Percentiles rank a stretch among this genome's conserved stretches.
phyloP scores from a whole-genome alignment of 2,888 invertebrate genomes.

The Microctonus hyperodae region DNA sequence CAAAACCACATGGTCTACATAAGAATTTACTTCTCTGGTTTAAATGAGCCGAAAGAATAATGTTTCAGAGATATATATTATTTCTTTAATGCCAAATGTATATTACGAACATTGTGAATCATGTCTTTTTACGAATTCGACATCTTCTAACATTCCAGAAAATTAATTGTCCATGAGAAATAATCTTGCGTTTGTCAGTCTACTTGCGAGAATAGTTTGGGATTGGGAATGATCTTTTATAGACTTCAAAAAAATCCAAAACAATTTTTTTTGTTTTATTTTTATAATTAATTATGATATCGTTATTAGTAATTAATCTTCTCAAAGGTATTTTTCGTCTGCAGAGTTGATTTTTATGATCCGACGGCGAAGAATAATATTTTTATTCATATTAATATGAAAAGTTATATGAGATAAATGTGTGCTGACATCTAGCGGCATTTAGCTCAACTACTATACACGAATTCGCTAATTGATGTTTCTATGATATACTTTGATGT shows the following conservation, averaged over 20 bases:
- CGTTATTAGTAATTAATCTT: neutral
- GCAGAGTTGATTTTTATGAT: neutral
- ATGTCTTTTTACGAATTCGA: slow-evolving; percentile 1
- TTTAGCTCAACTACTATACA: slow-evolving; percentile 40
- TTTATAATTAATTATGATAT: slow-evolving; percentile 13
- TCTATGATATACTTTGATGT: neutral
- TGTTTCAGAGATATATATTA: slow-evolving; percentile 53
- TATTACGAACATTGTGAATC: slow-evolving; percentile 21
- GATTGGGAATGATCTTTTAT: slow-evolving; percentile 6
- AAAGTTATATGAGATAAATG: neutral
- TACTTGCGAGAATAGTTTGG: slow-evolving; percentile 32
- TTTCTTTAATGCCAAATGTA: slow-evolving; percentile 38
- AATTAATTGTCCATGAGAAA: slow-evolving; percentile 39
- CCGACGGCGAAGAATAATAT: neutral
- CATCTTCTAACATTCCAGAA: slow-evolving; percentile 38
- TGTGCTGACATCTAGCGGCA: slow-evolving; percentile 53
- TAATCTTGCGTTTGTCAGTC: slow-evolving; percentile 38
- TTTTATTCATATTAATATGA: neutral
- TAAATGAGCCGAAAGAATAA: slow-evolving; percentile 60
- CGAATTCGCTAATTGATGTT: slow-evolving; percentile 25
- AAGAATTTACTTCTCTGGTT: slow-evolving; percentile 52
- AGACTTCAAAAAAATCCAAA: no score
- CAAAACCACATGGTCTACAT: slow-evolving; percentile 25
- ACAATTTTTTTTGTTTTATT: neutral
- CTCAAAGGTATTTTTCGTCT: neutral